A percentile compares a stretch with the other conserved stretches of the same genome.
These are phyloP conservation scores for Eretmocerus hayati DNA, from an alignment of 2,888 invertebrate genomes.

Conservation along the genomic window DNA sequence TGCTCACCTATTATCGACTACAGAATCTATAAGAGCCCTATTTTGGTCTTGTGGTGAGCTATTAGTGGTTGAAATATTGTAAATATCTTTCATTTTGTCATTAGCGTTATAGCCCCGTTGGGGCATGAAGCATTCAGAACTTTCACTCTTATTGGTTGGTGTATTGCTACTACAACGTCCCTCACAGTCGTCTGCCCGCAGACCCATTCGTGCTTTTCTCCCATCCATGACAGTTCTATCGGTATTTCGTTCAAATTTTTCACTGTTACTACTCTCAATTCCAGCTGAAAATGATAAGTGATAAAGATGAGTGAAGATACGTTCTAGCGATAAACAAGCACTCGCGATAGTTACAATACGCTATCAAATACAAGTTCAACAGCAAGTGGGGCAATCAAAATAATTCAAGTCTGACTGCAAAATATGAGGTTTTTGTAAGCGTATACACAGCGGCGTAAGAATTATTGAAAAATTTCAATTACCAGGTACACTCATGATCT, in stretches of 20 bases:
- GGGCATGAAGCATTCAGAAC: conserved; percentile 43
- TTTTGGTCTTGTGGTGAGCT: conserved; percentile 34
- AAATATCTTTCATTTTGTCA: conserved; percentile 31
- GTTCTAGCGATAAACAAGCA: too few species aligned
- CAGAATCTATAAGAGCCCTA: conserved; percentile 31
- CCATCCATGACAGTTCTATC: conserved; percentile 42
- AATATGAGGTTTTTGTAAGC: too few species aligned
- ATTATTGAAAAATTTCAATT: background rate
- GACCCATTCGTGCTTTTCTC: conserved; percentile 41
- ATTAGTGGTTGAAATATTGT: conserved; percentile 30
- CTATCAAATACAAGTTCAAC: too few species aligned
- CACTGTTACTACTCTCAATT: conserved; percentile 38
- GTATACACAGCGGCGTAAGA: background rate
- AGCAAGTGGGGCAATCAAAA: background rate
- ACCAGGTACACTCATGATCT: conserved; percentile 26
- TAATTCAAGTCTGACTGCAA: background rate
- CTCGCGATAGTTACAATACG: too few species aligned
- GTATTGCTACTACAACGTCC: conserved; percentile 28
- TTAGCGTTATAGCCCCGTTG: conserved; percentile 30
- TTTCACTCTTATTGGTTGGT: conserved; percentile 38
- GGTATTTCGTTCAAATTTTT: conserved; percentile 38
- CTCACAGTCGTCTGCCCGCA: conserved; percentile 37
- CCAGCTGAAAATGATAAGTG: conserved; percentile 12
- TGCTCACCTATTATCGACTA: conserved; percentile 25
- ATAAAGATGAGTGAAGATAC: background rate